Evolutionary conservation across 2,888 invertebrate species (phyloP), one percentile per base, ranked within the genome.

Genomic region (Euplagia quadripunctaria): DNA sequence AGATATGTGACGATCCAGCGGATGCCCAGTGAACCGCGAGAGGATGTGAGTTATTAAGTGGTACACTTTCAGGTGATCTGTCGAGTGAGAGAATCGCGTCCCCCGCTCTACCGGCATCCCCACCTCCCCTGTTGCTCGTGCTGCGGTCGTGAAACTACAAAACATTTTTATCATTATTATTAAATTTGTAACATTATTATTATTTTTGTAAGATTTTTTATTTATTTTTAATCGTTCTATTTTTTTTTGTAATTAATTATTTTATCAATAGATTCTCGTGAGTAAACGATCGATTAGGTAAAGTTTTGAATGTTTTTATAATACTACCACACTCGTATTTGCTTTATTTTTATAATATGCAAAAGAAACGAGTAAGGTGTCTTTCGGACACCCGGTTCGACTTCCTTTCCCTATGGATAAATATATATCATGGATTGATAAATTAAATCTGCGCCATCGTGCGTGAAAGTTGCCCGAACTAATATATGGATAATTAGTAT

Each of bases 41-140:
- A 93, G 94, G 95, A 95, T 94, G 95, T 93, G 95, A 95, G 95
- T 94, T 93, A 95, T 95, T 95, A 94, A 94, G 94, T 94, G 93
- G 94, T 94, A 94, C 94, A 94, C 94, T 93, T 94, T 94, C 96
- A 95, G 94, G 93, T 95, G 95, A 95, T 94, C 95, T 93, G 93
- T 94, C 94, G 94, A 94, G 94, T 95, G 96, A 94, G 94, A 95
- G 92, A 93, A 94, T 94, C 93, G 92, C 88, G 87, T 87, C 89
- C 90, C 79, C 79, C 81, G 46, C 46, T 49, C 49, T 79, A 79
- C 81, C 80, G 70, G 79, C 77, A 84, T 79, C 79, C 79, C 72
- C 64, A 43, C 61, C 72, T 55, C 46, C 61, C 58, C 83, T 77
- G 82, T 83, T 52, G 31, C 55, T 67, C 63, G 58, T 64, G 68